Conservation (phyloP, 2,113 vertebrate species). For the Pygoscelis adeliae region DNA sequence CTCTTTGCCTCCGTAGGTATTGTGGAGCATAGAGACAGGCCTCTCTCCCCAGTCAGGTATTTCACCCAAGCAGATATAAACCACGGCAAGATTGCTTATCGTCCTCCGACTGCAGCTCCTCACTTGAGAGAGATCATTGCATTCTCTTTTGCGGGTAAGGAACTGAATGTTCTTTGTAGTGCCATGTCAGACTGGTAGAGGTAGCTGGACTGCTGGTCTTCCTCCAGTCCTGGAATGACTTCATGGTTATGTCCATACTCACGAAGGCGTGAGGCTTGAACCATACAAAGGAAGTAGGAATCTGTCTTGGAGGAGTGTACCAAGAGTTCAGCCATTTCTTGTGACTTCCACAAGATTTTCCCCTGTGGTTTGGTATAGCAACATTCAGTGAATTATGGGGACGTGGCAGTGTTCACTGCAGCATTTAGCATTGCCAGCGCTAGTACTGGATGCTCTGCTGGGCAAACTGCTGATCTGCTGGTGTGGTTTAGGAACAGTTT, state of each 20-base stretch:
- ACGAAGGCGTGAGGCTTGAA: fast-evolving
- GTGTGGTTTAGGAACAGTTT: neutral
- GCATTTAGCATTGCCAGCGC: fast-evolving
- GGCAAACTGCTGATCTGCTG: neutral
- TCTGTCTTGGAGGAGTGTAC: neutral
- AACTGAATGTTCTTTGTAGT: neutral
- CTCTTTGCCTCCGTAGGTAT: slow-evolving; percentile 68
- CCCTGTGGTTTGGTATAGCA: neutral
- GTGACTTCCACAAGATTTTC: neutral
- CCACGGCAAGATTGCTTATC: slow-evolving; percentile 84
- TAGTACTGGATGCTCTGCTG: neutral
- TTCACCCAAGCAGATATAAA: slow-evolving; percentile 92
- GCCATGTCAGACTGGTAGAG: neutral
- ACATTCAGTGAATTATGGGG: neutral
- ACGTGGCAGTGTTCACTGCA: neutral
- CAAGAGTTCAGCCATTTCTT: neutral
- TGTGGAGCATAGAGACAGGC: slow-evolving; percentile 84
- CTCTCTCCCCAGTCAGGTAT: slow-evolving; percentile 69
- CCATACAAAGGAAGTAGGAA: too few species aligned
- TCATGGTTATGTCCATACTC: neutral
- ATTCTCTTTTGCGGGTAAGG: slow-evolving; percentile 91
- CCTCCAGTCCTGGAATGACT: neutral
- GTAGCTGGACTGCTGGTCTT: neutral
- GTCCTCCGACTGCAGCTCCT: slow-evolving; percentile 83
- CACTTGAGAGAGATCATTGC: slow-evolving; percentile 89